Percentiles rank a stretch among this genome's conserved stretches.
Evolutionary conservation across 2,797 vertebrate species (phyloP).

Genomic region (Micromesistius poutassou): DNA sequence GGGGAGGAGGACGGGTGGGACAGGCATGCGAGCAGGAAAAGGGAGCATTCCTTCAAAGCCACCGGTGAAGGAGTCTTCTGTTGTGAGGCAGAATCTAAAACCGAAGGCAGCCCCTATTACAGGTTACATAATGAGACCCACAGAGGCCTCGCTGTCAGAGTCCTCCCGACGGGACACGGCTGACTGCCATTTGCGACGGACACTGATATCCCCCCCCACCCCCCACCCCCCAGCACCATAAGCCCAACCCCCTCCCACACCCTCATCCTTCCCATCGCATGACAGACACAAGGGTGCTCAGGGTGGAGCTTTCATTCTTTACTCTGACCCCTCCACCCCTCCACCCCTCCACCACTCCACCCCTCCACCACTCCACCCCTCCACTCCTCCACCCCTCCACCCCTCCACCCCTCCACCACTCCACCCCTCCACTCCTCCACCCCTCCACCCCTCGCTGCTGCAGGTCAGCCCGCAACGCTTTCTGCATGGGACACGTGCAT

Average conservation of each 20-base stretch:
- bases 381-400: too few species aligned
- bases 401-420: too few species aligned
- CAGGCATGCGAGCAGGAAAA: conserved; percentile 20
- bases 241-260: conserved; percentile 3
- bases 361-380: too few species aligned
- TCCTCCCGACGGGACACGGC: conserved; percentile 18
- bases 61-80: conserved; percentile 44
- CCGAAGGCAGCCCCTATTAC: conserved; percentile 50
- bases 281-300: conserved; percentile 39
- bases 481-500: too few species aligned
- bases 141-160: conserved; percentile 36
- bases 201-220: conserved; percentile 35
- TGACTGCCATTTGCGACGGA: conserved; percentile 34
- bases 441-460: too few species aligned
- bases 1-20: conserved; percentile 20
- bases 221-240: conserved; percentile 28
- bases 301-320: too few species aligned
- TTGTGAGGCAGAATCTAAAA: conserved; percentile 46
- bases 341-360: too few species aligned
- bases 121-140: conserved; percentile 47
- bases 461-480: too few species aligned
- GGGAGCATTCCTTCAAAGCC: conserved; percentile 27
- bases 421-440: too few species aligned
- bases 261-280: not conserved
- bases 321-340: too few species aligned